Evolutionary conservation across 2,888 invertebrate genomes (phyloP).

Genomic region (Cephus runcator): DNA sequence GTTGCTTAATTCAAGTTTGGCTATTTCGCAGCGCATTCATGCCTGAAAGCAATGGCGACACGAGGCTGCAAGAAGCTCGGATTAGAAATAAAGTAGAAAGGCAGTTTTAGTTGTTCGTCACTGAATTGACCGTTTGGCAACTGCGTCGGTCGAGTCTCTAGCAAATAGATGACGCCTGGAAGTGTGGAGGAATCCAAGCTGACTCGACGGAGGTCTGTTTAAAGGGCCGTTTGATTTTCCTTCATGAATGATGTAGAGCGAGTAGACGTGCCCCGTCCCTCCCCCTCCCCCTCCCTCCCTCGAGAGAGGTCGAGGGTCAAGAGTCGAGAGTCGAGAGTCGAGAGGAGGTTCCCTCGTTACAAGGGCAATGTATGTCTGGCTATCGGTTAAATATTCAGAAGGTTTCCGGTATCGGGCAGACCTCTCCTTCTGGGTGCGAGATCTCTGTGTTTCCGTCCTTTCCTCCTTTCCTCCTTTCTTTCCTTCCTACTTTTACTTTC

Average conservation of each 20-base stretch:
- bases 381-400: slow-evolving; percentile 49
- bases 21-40: neutral
- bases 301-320: no score
- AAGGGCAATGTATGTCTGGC: slow-evolving; percentile 37
- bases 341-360: slow-evolving; percentile 36
- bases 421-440: slow-evolving; percentile 8
- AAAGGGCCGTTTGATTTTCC: slow-evolving; percentile 45
- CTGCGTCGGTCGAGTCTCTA: no score
- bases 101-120: no score
- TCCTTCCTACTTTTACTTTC: neutral
- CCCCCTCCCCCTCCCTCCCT: neutral
- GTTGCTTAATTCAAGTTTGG: neutral
- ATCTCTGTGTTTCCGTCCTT: neutral
- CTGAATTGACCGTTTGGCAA: no score
- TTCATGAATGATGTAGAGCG: slow-evolving; percentile 44
- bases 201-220: slow-evolving; percentile 25
- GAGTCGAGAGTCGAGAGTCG: neutral
- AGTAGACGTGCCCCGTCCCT: slow-evolving; percentile 18
- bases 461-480: neutral
- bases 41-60: slow-evolving; percentile 16
- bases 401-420: slow-evolving; percentile 40
- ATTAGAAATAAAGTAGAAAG: neutral
- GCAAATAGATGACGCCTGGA: neutral
- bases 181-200: neutral
- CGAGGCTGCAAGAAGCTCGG: slow-evolving; percentile 17